Percentiles rank a stretch among this genome's conserved stretches.
Evolutionary conservation across 1,140 invertebrate genomes (phyloP).

Genomic region (Heliconius nattereri): DNA sequence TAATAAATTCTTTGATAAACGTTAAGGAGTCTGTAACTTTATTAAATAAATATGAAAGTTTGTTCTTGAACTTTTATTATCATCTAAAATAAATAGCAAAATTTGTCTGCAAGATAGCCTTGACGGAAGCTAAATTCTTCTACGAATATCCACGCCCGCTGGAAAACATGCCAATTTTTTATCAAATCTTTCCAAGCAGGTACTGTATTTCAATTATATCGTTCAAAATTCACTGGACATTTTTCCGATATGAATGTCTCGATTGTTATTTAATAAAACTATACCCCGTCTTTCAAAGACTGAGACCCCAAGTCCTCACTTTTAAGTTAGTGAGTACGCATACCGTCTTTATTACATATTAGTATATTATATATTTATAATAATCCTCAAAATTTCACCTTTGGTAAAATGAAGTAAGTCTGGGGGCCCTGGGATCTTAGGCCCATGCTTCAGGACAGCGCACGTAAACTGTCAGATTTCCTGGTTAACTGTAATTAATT

Average conservation of each 20-base stretch:
- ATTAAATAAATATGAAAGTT: neutral
- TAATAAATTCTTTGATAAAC: neutral
- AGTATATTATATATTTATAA: too few species aligned
- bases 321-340: too few species aligned
- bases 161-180: slow-evolving; percentile 2
- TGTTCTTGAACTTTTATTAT: neutral
- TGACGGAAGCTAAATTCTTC: neutral
- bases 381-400: too few species aligned
- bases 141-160: neutral
- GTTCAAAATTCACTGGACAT: neutral
- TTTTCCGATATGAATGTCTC: neutral
- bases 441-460: neutral
- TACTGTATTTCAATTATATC: neutral
- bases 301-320: too few species aligned
- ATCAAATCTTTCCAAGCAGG: neutral
- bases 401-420: too few species aligned
- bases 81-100: neutral
- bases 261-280: too few species aligned
- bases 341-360: too few species aligned
- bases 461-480: neutral
- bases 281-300: too few species aligned
- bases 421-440: too few species aligned
- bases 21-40: neutral
- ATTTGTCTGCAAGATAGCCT: neutral
- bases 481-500: neutral